Conservation (phyloP, 2,888 invertebrate species). For the Steinernema carpocapsae region DNA sequence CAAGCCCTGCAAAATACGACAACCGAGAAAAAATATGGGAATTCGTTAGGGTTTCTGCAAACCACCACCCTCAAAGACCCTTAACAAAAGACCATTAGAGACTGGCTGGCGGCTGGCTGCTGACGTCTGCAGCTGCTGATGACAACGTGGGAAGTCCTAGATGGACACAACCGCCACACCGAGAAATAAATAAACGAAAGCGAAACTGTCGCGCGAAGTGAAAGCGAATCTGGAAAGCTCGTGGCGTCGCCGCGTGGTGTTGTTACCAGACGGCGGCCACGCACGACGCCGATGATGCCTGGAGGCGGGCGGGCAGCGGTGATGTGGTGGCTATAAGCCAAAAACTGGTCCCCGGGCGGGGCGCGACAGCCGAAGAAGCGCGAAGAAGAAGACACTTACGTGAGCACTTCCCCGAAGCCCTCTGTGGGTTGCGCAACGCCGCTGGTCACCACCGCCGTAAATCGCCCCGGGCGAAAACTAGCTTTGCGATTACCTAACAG, state of each 20-base stretch:
- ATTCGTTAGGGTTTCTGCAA: too few relatives aligned
- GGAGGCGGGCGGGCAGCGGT: constrained; percentile 30
- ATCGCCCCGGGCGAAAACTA: constrained; percentile 33
- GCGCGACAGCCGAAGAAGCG: neutral
- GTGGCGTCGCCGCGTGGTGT: constrained; percentile 30
- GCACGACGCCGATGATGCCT: constrained; percentile 32
- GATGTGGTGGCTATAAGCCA: constrained; percentile 29
- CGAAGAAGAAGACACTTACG: constrained; percentile 28
- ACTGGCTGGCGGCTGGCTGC: neutral
- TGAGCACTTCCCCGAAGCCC: constrained; percentile 23
- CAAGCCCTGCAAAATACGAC: too few relatives aligned
- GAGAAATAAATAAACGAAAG: constrained; percentile 31
- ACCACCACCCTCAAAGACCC: neutral
- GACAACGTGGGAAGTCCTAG: constrained; percentile 4
- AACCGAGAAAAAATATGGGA: too few relatives aligned
- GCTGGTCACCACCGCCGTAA: constrained; percentile 29
- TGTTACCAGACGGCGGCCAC: constrained; percentile 31
- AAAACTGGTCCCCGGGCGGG: constrained; percentile 35
- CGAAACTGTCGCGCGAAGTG: constrained; percentile 34
- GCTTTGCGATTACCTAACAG: constrained; percentile 31
- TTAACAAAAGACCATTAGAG: neutral
- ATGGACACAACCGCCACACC: neutral
- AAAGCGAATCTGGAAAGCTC: constrained; percentile 35
- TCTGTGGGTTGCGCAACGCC: constrained; percentile 31
- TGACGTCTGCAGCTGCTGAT: too few relatives aligned